Evolutionary conservation across 2,113 vertebrate genomes (phyloP).

Genomic region (Clarias macrocephalus): DNA sequence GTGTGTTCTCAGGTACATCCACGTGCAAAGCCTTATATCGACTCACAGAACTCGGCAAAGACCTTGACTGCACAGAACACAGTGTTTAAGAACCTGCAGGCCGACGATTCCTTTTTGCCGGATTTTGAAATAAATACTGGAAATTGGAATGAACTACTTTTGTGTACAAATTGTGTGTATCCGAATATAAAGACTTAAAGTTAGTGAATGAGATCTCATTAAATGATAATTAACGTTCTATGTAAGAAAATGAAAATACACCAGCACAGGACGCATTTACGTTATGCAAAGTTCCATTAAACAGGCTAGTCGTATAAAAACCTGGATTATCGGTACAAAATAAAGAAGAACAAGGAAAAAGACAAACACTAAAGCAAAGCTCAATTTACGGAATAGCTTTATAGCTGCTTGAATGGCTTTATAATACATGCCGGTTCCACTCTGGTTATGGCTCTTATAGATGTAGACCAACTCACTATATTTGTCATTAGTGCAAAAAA

Average conservation of each 20-base stretch:
- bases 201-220: background rate
- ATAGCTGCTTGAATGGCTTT: conserved; percentile 67
- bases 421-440: conserved; percentile 68
- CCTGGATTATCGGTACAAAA: conserved; percentile 22
- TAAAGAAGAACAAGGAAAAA: conserved; percentile 55
- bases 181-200: background rate
- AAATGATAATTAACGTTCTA: background rate
- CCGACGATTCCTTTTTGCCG: conserved; percentile 70
- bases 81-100: conserved; percentile 59
- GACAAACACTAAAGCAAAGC: conserved; percentile 58
- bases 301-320: conserved; percentile 46
- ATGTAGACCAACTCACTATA: conserved; percentile 69
- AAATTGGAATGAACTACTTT: background rate
- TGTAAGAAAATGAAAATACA: background rate
- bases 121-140: conserved; percentile 50
- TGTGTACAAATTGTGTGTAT: background rate
- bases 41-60: conserved; percentile 59
- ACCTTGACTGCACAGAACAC: conserved; percentile 62
- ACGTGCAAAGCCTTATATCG: conserved; percentile 52
- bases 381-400: conserved; percentile 67
- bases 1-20: conserved; percentile 55
- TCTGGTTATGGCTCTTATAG: conserved; percentile 68
- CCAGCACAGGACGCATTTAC: conserved; percentile 26
- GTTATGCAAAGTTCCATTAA: conserved; percentile 40
- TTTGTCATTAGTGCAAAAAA: conserved; percentile 68